Base-by-base conservation (phyloP, 2,113 vertebrate genomes). In the Sinocyclocheilus anshuiensis region DNA sequence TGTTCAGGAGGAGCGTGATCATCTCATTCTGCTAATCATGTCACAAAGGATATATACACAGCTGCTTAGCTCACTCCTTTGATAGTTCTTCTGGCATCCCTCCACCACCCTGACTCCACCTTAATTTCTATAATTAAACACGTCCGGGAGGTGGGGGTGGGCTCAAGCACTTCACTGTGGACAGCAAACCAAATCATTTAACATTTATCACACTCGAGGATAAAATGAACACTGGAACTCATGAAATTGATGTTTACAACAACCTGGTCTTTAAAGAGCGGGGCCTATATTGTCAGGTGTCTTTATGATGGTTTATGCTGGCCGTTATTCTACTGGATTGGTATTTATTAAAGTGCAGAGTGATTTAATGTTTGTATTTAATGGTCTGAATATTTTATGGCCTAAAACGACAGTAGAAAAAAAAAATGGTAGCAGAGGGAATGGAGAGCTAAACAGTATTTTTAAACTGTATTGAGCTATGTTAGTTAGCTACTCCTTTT, bases 71-170 rank as follows among this genome's bases (percentile, higher is more conserved):
- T 48, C 42, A 50, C n/a, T 82, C 80, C 63, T 81, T 2, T 71
- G 63, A 50, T 48, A 48, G 24, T 82, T 69, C 63, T n/a, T 29
- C 45, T 53, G 63, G 39, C 63, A 50, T 69, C 26, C 5, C 42
- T 69, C 80, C 39, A 82, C 42, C 63, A 2, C 45, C 63, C 63
- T 13, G 57, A 65, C 79, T 82, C 80, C 80, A 50, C 80, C 24
- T 82, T 69, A 26, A 82, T 50, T 82, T 69, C n/a, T 82, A 82
- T 82, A 50, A 82, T 82, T 63, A 80, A 69, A 69, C 20, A 82
- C 7, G 16, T 55, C 48, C 24, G 24, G 48, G 76, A 77, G 48
- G 24, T 26, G 48, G 16, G 33, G 29, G 29, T 71, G 4, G 57
- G 42, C 57, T 63, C 57, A 63, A 69, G 61, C 59, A 36, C 48